A percentile compares a stretch with the other conserved stretches of the same genome.
These are phyloP conservation scores for Lasioglossum malachurum DNA, from an alignment of 2,888 invertebrate genomes.

Conservation along the genomic window DNA sequence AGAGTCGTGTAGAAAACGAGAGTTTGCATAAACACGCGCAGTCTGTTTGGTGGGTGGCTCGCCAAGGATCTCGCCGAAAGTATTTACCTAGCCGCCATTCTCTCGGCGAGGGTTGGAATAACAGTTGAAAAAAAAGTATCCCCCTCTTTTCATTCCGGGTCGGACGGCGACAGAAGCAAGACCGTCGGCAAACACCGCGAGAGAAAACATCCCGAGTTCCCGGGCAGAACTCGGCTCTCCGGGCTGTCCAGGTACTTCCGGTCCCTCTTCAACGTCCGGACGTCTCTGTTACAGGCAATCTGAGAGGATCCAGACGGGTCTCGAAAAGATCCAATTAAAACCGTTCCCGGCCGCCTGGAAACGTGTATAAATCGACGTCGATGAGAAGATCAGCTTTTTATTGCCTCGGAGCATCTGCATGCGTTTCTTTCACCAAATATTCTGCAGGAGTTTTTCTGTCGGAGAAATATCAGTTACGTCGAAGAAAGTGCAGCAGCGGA, in stretches of 20 bases:
- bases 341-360: not conserved
- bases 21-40: not conserved
- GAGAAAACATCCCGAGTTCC: not conserved
- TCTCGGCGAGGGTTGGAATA: not conserved
- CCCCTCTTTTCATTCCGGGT: not conserved
- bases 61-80: not conserved
- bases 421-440: no score
- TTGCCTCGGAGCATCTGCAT: no score
- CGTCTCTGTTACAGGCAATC: not conserved
- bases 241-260: not conserved
- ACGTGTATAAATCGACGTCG: not conserved
- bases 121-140: not conserved
- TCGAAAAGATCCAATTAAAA: conserved; percentile 5
- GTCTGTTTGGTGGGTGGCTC: not conserved
- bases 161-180: conserved; percentile 1
- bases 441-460: not conserved
- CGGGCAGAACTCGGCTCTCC: not conserved
- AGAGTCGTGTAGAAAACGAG: not conserved
- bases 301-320: not conserved
- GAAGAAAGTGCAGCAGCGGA: not conserved
- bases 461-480: no score
- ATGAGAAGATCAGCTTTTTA: not conserved
- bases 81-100: not conserved
- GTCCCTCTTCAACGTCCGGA: not conserved
- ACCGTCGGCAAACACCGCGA: conserved; percentile 4